Base-by-base conservation (phyloP, 2,113 vertebrate genomes). In the Condylura cristata region DNA sequence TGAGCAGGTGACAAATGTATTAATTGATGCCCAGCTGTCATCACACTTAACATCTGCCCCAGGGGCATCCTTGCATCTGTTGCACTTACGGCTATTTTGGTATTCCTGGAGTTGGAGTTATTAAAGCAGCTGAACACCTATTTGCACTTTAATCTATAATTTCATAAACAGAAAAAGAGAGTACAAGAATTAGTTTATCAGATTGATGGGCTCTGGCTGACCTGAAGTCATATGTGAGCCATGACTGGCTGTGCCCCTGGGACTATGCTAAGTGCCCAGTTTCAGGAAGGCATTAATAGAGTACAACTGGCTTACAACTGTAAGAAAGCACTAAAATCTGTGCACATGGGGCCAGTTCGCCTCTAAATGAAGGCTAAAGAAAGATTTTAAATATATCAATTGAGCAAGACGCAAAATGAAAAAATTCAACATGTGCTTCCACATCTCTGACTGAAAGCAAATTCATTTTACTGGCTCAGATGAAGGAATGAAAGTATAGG, bases 11-110 rank as follows among this genome's bases (percentile, higher is more conserved):
- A 95, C 94, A 89, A 96, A 95, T 86, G 92, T 17, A 96, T 58
- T 96, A 94, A 90, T 90, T 96, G 95, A 97, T 91, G 79, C 84
- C 86, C 97, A 97, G 94, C 95, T 97, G 89, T 95, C 96, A 96
- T 32, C 72, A 78, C 92, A 96, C 91, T 96, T 95, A 89, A 78
- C 86, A 95, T 91, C 95, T 96, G 80, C 75, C 93, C 89, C 85
- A 89, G 96, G 92, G 94, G 82, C 28, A 79, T 60, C 70, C 85
- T 63, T 65, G 80, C 96, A 97, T 97, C 97, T 97, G 81, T 89
- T 90, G 71, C 41, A 80, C 95, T 97, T 82, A 94, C 72, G 28
- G 96, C 96, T 96, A 91, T 95, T 96, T 92, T 91, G 70, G 93
- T 85, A 90, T 80, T 56, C 68, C 58, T 93, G 96, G 91, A 93